These are phyloP conservation scores for Coenonympha glycerion DNA, from an alignment of 2,888 invertebrate species.

Conservation along the genomic window DNA sequence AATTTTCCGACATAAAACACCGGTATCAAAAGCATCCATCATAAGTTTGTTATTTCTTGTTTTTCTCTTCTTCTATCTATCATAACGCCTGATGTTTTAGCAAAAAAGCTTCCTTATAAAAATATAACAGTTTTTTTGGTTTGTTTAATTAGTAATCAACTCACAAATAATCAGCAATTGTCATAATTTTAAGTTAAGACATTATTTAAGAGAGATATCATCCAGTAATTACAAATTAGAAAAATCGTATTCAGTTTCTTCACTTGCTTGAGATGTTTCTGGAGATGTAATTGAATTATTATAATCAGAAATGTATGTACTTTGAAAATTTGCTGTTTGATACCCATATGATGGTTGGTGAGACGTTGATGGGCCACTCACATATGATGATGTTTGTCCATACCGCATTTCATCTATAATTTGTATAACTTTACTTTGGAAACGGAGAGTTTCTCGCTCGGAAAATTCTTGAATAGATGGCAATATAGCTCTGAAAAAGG, in stretches of 20 bases:
- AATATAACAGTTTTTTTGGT: constrained; percentile 2
- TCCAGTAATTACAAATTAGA: no score
- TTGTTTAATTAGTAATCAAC: neutral
- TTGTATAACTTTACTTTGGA: constrained; percentile 29
- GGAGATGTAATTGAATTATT: constrained; percentile 20
- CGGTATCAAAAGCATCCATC: no score
- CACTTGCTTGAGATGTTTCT: constrained; percentile 12
- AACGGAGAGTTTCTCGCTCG: constrained; percentile 9
- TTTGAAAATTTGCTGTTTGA: no score
- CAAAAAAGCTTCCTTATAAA: no score
- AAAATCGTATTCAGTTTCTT: neutral
- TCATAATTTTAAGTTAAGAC: no score
- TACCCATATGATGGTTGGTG: constrained; percentile 22
- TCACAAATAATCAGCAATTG: no score
- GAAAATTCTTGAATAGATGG: constrained; percentile 6
- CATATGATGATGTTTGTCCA: constrained; percentile 27
- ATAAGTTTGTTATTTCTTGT: no score
- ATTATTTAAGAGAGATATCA: no score
- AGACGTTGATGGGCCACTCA: constrained; percentile 25
- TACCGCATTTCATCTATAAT: constrained; percentile 29
- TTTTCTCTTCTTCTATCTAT: no score
- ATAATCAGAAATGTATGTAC: no score
- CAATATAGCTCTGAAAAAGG: constrained; percentile 1
- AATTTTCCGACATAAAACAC: no score
- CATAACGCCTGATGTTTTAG: no score